phyloP scores from a whole-genome alignment of 1,140 invertebrate species.

The Drosophila tropicalis region DNA sequence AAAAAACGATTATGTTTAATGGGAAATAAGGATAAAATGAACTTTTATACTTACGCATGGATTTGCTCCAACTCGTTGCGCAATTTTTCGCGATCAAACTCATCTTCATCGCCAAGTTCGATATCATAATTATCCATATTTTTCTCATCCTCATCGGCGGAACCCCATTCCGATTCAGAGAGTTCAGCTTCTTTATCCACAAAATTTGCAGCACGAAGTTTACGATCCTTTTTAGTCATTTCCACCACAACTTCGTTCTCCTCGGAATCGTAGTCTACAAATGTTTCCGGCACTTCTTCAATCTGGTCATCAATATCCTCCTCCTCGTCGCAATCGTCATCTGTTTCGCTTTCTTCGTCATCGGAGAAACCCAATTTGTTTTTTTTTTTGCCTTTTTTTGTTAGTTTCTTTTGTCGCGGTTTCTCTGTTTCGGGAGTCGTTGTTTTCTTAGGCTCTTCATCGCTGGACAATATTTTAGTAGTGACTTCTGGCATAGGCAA shows the following conservation, averaged over 20 bases:
- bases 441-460: conserved; percentile 81
- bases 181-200: conserved; percentile 93
- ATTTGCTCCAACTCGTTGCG: conserved; percentile 87
- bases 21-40: not conserved
- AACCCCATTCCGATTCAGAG: conserved; percentile 90
- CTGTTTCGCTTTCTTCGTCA: conserved; percentile 71
- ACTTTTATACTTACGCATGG: conserved; percentile 84
- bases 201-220: conserved; percentile 86
- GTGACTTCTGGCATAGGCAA: conserved; percentile 26
- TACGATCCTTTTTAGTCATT: conserved; percentile 84
- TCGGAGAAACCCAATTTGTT: conserved; percentile 80
- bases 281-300: conserved; percentile 83
- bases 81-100: conserved; percentile 87
- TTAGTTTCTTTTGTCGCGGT: conserved; percentile 62
- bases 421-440: conserved; percentile 13
- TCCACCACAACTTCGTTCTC: conserved; percentile 86
- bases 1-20: not conserved
- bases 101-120: conserved; percentile 89
- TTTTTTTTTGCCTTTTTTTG: conserved; percentile 69
- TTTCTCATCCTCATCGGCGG: conserved; percentile 90
- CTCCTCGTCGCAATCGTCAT: conserved; percentile 53
- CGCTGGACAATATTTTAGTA: conserved; percentile 79
- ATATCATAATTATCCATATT: conserved; percentile 88
- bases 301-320: conserved; percentile 72
- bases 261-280: conserved; percentile 88